Base-by-base conservation (phyloP, 2,888 invertebrate species). In the Caenorhabditis sinica region DNA sequence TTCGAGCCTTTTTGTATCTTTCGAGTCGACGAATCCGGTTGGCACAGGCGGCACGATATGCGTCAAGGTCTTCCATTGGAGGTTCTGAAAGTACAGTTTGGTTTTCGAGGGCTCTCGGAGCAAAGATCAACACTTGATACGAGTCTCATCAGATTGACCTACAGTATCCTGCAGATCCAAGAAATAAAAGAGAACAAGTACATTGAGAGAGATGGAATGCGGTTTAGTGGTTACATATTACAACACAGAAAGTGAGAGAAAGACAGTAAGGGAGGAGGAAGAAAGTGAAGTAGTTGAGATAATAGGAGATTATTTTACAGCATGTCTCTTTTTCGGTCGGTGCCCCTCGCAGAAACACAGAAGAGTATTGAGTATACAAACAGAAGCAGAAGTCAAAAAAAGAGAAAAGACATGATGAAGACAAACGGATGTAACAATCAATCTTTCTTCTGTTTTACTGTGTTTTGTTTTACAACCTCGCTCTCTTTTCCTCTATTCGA, bases 1-100 rank as follows among this genome's bases (percentile, higher is more conserved):
- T 91, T 33, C 86, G 85, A 56, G 92, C 89, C 77, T 92, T 92
- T 81, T 91, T 91, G 88, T 91, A 92, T 76, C 91, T 84, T 66
- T 92, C 92, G 60, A 92, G 87, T 30, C 92, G 88, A 40, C 89
- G 88, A 56, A 91, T 81, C 53, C 91, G 85, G 61, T 87, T 88
- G 74, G 90, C 90, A 86, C 90, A 90, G 63, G 90, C 83, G 58
- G 86, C 79, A 28, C 90, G 90, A 82, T 90, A 91, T 53, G 85
- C 76, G 63, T 85, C 86, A 68, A 90, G 83, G 66, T 90, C 89
- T 65, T 90, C 90, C 81, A 87, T 86, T 69, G 51, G 49, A 28
- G 45, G 65, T 63, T 63, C 63, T 63, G 63, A 20, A 63, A 63
- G 25, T 43, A 28, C 11, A 28, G 28, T 28, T 28, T 17, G 28